These are phyloP conservation scores for Neopipo cinnamomea DNA, from an alignment of 2,113 vertebrate genomes.

Conservation along the genomic window DNA sequence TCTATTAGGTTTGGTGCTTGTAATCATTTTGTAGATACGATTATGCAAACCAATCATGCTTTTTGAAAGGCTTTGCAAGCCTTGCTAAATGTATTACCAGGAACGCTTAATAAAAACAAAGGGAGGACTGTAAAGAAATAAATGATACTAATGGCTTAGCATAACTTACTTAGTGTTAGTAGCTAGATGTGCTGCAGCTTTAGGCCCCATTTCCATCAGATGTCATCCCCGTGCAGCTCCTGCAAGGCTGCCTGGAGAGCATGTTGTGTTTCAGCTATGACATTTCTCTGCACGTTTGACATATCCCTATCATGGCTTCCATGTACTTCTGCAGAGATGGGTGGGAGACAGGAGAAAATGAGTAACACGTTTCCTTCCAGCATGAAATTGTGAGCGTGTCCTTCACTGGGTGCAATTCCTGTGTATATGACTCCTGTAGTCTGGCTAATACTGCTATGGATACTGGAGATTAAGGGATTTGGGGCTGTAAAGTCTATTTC, in stretches of 20 bases:
- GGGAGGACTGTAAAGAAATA: neutral
- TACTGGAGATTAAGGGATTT: constrained; percentile 65
- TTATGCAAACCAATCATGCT: neutral
- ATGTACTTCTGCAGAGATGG: neutral
- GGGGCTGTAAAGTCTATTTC: constrained; percentile 22
- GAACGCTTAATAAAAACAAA: neutral
- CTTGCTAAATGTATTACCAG: constrained; percentile 6
- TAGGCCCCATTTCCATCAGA: neutral
- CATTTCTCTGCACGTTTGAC: neutral
- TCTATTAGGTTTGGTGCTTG: neutral
- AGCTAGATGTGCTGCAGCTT: neutral
- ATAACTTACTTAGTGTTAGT: neutral
- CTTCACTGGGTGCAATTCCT: constrained; percentile 34
- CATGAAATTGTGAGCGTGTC: constrained; percentile 1
- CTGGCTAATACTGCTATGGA: constrained; percentile 60
- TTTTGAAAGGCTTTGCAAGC: neutral
- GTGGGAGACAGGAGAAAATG: constrained; percentile 16
- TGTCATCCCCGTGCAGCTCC: neutral
- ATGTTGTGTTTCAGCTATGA: neutral
- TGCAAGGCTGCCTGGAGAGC: neutral
- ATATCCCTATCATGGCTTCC: neutral
- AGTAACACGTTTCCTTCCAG: neutral
- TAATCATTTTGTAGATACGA: neutral
- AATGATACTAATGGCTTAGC: neutral
- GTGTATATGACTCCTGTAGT: constrained; percentile 39